A percentile compares a stretch with the other conserved stretches of the same genome.
These are phyloP conservation scores for Ctenomys sociabilis DNA, from an alignment of 2,113 vertebrate genomes.

Conservation along the genomic window DNA sequence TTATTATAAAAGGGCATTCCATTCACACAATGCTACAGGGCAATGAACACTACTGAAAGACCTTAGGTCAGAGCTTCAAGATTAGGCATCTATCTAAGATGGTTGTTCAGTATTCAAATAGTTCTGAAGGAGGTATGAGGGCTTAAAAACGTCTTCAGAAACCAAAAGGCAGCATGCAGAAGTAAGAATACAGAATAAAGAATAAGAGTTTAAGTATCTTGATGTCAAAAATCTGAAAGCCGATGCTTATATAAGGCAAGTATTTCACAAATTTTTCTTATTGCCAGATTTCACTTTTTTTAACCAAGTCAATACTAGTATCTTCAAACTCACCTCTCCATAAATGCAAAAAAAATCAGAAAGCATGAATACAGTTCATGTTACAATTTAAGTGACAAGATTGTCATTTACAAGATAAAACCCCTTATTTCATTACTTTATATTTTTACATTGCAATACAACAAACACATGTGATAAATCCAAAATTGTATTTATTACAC, in stretches of 20 bases:
- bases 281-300: not conserved
- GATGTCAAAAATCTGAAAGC: not conserved
- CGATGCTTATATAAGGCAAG: not conserved
- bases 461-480: not conserved
- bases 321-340: not conserved
- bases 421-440: not conserved
- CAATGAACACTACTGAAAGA: not conserved
- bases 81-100: not conserved
- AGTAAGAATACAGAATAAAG: not conserved
- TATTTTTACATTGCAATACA: slow-evolving; percentile 7
- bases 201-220: not conserved
- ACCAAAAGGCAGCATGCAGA: not conserved
- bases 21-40: not conserved
- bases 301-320: not conserved
- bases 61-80: not conserved
- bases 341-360: not conserved
- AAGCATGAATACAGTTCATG: not conserved
- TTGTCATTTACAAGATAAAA: not conserved
- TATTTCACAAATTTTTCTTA: not conserved
- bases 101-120: not conserved
- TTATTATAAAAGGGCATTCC: not conserved
- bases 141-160: not conserved
- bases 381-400: not conserved
- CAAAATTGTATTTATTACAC: not conserved
- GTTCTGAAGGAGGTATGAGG: not conserved